Percentiles rank a stretch among this genome's conserved stretches.
Evolutionary conservation across 2,797 vertebrate species (phyloP).

Genomic region (Falco novaeseelandiae): DNA sequence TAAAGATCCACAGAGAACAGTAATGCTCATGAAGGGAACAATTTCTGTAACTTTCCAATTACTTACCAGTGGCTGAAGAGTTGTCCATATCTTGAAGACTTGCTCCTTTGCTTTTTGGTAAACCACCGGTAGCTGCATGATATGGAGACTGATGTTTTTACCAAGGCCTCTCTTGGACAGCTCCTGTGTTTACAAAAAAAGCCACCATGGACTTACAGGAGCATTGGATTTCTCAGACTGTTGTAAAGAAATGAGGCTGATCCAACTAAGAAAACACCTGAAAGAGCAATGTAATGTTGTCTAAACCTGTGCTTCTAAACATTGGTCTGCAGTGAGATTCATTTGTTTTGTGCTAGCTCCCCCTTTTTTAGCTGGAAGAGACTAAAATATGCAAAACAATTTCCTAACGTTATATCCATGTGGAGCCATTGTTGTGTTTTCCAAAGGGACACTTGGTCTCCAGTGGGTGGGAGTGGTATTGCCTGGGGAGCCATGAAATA

Average conservation of each 20-base stretch:
- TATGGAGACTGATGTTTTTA: constrained; percentile 57
- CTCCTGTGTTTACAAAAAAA: constrained; percentile 66
- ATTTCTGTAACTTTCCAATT: background rate
- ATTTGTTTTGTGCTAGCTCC: background rate
- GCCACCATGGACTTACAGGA: background rate
- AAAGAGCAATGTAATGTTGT: background rate
- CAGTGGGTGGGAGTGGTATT: background rate
- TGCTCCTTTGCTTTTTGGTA: constrained; percentile 79
- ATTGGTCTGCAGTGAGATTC: background rate
- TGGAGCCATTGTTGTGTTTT: background rate
- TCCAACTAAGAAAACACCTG: background rate
- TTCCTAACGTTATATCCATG: fast-evolving
- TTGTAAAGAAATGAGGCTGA: background rate
- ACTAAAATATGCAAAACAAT: background rate
- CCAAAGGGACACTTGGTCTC: background rate
- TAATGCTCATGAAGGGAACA: background rate
- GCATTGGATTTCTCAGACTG: background rate
- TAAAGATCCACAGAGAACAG: background rate
- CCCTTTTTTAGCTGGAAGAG: background rate
- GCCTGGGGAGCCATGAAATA: background rate
- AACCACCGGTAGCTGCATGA: constrained; percentile 82
- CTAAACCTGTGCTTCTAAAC: background rate
- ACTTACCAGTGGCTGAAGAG: constrained; percentile 81
- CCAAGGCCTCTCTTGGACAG: constrained; percentile 81
- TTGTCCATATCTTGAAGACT: constrained; percentile 82